These are phyloP conservation scores for Actinernus sp. DNA, from an alignment of 92 coral and sea anemone genomes.

Conservation along the genomic window DNA sequence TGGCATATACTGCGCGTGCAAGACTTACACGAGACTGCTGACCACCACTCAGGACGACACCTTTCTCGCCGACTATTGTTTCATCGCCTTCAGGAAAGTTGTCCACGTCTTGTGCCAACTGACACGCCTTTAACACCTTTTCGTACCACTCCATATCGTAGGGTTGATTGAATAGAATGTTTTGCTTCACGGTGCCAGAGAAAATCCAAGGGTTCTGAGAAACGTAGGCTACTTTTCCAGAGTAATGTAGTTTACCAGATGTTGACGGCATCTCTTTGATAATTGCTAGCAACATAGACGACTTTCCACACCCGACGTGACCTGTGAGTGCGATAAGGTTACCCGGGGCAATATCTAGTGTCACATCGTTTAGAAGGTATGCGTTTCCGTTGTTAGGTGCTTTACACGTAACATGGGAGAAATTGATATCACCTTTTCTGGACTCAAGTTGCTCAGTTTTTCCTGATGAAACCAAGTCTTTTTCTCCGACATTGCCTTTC, in stretches of 20 bases:
- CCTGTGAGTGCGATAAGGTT: background rate
- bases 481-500: background rate
- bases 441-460: no score
- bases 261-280: background rate
- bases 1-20: conserved; percentile 5
- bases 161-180: background rate
- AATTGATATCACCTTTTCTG: background rate
- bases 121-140: background rate
- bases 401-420: background rate
- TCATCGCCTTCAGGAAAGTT: background rate
- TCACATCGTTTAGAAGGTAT: background rate
- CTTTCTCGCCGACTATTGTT: background rate
- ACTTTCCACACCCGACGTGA: background rate
- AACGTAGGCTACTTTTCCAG: background rate
- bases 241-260: background rate
- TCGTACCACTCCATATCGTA: background rate
- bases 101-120: background rate
- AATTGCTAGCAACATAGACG: background rate
- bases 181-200: background rate
- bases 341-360: background rate
- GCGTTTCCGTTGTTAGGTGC: background rate
- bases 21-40: conserved; percentile 1
- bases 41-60: conserved; percentile 4
- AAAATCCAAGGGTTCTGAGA: background rate
- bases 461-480: no score